phyloP scores from a whole-genome alignment of 30 jellyfish, hydroid and myxozoan species.

The Aurelia aurita complex sp. Pacific region DNA sequence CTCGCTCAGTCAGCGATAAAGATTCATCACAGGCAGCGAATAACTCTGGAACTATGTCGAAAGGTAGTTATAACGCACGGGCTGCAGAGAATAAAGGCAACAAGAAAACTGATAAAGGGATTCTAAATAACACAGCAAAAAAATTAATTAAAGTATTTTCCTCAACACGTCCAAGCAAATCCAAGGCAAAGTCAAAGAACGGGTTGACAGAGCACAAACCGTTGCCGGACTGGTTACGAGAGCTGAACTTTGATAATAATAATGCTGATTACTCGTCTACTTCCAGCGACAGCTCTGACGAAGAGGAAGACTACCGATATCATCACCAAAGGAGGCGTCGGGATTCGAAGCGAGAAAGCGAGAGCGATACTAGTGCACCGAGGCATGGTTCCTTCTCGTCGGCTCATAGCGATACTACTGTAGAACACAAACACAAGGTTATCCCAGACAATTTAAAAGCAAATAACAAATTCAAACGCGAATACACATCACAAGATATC shows the following conservation, averaged over 20 bases:
- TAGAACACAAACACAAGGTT: neutral
- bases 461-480: neutral
- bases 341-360: neutral
- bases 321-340: constrained; percentile 17
- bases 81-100: constrained; percentile 25
- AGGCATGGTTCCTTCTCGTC: neutral
- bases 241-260: constrained; percentile 27
- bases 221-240: constrained; percentile 40
- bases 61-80: constrained; percentile 53
- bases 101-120: constrained; percentile 42
- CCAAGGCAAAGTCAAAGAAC: constrained; percentile 15
- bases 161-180: neutral
- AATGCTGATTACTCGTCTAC: constrained; percentile 38
- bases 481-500: constrained; percentile 14
- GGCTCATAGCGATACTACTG: neutral
- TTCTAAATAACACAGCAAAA: constrained; percentile 44
- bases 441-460: neutral
- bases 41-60: constrained; percentile 15
- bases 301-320: constrained; percentile 49
- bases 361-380: constrained; percentile 6
- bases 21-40: neutral
- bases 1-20: neutral
- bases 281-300: constrained; percentile 64
- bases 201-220: constrained; percentile 13
- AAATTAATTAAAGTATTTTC: constrained; percentile 38